Conservation (phyloP, 2,113 vertebrate species). For the Thalassarche chlororhynchos region DNA sequence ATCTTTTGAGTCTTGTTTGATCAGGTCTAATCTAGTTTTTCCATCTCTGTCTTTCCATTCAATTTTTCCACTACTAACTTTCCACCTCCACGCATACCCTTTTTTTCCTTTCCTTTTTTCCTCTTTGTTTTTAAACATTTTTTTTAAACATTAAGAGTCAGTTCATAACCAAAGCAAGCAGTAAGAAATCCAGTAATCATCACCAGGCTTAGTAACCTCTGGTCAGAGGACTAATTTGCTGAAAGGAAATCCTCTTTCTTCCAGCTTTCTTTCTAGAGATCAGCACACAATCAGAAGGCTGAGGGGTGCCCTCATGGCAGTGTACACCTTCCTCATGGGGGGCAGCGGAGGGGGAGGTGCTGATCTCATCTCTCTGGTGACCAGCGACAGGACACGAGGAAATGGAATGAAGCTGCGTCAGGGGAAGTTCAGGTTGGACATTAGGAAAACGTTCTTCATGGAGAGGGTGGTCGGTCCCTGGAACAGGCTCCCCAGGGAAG, state of each 20-base stretch:
- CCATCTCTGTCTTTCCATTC: background rate
- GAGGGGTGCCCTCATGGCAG: background rate
- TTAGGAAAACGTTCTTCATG: too few species aligned
- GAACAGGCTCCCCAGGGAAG: too few species aligned
- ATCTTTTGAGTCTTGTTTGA: background rate
- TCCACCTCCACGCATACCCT: background rate
- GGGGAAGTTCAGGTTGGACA: too few species aligned
- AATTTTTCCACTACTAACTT: background rate
- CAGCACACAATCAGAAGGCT: background rate
- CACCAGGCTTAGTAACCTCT: background rate
- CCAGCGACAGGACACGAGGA: rapidly evolving
- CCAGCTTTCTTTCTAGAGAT: background rate
- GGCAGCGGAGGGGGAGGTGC: background rate
- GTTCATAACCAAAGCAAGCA: background rate
- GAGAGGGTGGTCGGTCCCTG: too few species aligned
- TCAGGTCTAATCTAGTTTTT: background rate
- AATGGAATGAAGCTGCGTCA: too few species aligned
- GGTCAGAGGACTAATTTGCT: background rate
- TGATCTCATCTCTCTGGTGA: background rate
- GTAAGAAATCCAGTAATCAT: background rate
- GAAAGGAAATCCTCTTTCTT: background rate
- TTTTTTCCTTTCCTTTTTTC: rapidly evolving
- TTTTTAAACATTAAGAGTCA: background rate
- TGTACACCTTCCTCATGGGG: rapidly evolving
- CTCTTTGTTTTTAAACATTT: too few species aligned